Evolutionary conservation across 92 coral and sea anemone genomes (phyloP).

Genomic region (Anthopleura xanthogrammica): DNA sequence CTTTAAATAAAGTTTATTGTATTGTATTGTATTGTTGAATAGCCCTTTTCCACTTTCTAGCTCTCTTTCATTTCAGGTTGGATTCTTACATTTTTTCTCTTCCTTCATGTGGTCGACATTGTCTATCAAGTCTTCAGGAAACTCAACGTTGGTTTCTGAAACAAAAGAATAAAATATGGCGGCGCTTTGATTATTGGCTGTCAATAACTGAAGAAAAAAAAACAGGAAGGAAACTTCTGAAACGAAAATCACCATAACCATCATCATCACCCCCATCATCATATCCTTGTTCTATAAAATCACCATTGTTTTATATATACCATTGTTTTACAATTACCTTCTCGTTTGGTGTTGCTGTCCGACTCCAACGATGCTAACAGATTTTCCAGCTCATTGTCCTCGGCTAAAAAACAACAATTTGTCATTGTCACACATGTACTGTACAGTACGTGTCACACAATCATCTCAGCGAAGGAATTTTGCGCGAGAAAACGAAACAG

Average conservation of each 20-base stretch:
- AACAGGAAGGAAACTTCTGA: too few relatives aligned
- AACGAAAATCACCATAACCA: not conserved
- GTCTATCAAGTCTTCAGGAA: not conserved
- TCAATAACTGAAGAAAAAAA: not conserved
- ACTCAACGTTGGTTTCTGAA: not conserved
- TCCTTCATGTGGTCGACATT: slow-evolving; percentile 12
- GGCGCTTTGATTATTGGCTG: not conserved
- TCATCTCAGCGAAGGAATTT: not conserved
- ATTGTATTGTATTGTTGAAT: too few relatives aligned
- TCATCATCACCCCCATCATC: not conserved
- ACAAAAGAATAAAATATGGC: not conserved
- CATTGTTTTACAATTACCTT: not conserved
- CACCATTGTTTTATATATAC: too few relatives aligned
- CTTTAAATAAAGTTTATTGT: too few relatives aligned
- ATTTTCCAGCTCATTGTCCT: not conserved
- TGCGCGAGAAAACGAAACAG: not conserved
- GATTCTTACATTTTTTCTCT: slow-evolving; percentile 1
- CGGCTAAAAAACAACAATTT: not conserved
- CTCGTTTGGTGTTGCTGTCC: not conserved
- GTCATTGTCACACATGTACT: too few relatives aligned
- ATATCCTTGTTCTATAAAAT: not conserved
- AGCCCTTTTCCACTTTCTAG: too few relatives aligned
- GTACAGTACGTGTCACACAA: not conserved
- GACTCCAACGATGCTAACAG: not conserved
- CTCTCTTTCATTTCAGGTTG: too few relatives aligned